Conservation (phyloP, 2,797 vertebrate species). For the Xiphorhynchus erythropygius region DNA sequence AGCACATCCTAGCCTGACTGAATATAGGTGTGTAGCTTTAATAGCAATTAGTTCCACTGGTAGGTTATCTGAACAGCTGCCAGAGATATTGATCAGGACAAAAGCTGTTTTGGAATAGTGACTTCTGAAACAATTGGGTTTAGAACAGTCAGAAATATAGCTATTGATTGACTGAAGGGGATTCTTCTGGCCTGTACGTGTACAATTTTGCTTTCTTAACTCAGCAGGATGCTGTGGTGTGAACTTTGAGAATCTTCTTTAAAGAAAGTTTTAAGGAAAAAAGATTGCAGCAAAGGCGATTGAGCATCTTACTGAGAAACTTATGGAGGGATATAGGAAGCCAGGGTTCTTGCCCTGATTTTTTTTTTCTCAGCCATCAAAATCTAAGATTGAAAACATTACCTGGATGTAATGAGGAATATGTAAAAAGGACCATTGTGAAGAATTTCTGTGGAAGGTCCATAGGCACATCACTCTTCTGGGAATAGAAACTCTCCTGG, state of each 20-base stretch:
- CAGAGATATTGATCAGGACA: slow-evolving; percentile 53
- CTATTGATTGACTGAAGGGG: slow-evolving; percentile 49
- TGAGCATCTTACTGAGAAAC: background rate
- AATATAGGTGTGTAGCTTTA: slow-evolving; percentile 3
- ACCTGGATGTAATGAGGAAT: background rate
- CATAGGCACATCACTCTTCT: background rate
- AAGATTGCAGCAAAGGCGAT: background rate
- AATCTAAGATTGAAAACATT: background rate
- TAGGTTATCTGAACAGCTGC: slow-evolving; percentile 44
- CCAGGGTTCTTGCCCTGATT: background rate
- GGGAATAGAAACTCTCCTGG: background rate
- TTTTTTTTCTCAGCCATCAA: background rate
- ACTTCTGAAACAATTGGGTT: slow-evolving; percentile 60
- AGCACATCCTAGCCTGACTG: background rate
- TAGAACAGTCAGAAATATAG: slow-evolving; percentile 50
- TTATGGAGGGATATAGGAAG: background rate
- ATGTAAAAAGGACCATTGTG: background rate
- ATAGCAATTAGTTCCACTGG: slow-evolving; percentile 59
- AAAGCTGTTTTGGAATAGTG: slow-evolving; percentile 44
- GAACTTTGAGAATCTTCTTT: background rate
- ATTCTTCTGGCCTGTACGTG: slow-evolving; percentile 26
- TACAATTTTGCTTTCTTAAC: slow-evolving; percentile 33
- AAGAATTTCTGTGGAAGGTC: background rate
- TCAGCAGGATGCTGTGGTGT: background rate
- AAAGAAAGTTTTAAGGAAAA: background rate